Evolutionary conservation across 2,113 vertebrate species (phyloP), one percentile per base, ranked within the genome.

Genomic region (Conger conger): DNA sequence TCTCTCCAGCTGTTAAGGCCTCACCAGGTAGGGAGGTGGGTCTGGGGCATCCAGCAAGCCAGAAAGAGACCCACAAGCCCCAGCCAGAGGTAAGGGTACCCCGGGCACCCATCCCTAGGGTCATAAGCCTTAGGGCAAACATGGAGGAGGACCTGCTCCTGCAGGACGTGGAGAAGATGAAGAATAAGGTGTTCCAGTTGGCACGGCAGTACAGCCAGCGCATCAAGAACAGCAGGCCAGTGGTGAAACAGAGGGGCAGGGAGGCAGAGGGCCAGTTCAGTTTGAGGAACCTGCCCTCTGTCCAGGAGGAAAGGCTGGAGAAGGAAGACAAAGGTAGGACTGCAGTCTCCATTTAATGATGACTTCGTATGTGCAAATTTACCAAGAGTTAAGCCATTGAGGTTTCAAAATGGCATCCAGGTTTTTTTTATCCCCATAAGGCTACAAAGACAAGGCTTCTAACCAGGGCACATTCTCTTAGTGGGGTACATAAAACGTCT

Each of bases 141-240:
- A 90, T 92, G 83, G 96, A 97, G 1, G 91, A 95, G 45, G 96
- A 95, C 2, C 79, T 96, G 87, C 92, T 95, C 85, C 84, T 94
- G 9, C 93, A 95, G 83, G 95, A 96, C 86, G 92, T 94, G 91
- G 95, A 95, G 54, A 95, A 92, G 85, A 90, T 94, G 93, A 96
- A 96, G 89, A 97, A 94, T 89, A 98, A 96, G 91, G 98, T 99
- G 42, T 98, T 97, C 91, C 97, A 97, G 89, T 88, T 99, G 92
- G 98, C 98, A 0, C 96, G 98, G 45, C 97, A 98, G 88, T 99
- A 98, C 92, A 99, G 98, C 91, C 97, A 99, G 87, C 96, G 98
- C 81, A 98, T 99, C 88, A 99, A 97, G 91, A 96, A 93, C 85
- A 96, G 90, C 91, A 92, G 79, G 79, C 93, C 92, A 0, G 4